Evolutionary conservation across 2,113 vertebrate species (phyloP), one percentile per base, ranked within the genome.

Genomic region (Rhinolophus sinicus): DNA sequence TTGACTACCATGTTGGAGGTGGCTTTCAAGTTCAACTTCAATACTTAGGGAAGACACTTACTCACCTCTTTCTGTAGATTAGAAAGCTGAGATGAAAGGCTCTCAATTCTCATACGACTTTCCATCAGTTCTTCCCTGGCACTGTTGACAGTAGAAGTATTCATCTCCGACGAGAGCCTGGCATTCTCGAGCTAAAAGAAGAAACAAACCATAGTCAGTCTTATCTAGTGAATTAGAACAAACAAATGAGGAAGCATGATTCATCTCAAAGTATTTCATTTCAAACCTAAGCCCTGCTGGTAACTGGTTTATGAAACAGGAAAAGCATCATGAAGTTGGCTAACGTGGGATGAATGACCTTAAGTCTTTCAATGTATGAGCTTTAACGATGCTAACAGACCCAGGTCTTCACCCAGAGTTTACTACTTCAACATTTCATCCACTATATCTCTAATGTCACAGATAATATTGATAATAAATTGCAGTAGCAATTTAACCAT

Each of bases 41-140:
- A 30, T 1, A 33, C 50, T 35, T 26, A 21, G 14, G 33, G 18
- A 40, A 69, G 77, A 35, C 0, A n/a, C 52, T 16, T 69, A 16
- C 72, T 96, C 97, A 98, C 99, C 99, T 99, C 99, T 95, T 99
- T 99, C 97, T 99, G 99, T 62, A 99, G 98, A 75, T 81, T 98
- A 52, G 97, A 54, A 18, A 99, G 97, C 95, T 99, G 99, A 3
- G 98, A 98, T 0, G 98, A 98, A n/a, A 99, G 98, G 94, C 93
- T 99, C 78, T 99, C 99, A 0, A 99, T 99, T 72, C 99, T 98
- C 83, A 99, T 58, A 2, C 77, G 89, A 8, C 99, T 99, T 97
- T 99, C 99, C 38, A 97, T 98, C 50, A 99, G 98, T 76, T 99
- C 99, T 98, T 99, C 99, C n/a, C 98, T 98, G 75, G 99, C 97